Evolutionary conservation across 2,113 vertebrate genomes (phyloP).

Genomic region (Stigmatopora nigra): DNA sequence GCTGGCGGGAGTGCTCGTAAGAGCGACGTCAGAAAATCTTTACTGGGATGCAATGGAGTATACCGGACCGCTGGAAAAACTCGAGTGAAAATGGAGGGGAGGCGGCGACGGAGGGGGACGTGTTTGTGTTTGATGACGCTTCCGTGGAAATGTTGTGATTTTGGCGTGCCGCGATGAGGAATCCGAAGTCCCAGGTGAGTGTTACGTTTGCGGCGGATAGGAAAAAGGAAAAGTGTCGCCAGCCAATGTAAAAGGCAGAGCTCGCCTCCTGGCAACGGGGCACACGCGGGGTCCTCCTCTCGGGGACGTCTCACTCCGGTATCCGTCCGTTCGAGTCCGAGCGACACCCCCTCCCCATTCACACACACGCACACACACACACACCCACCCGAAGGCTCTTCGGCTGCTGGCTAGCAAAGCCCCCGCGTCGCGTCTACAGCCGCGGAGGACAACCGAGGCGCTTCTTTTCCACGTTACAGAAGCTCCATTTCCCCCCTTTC

Average conservation of each 20-base stretch:
- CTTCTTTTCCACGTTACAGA: constrained; percentile 33
- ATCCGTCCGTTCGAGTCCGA: constrained; percentile 55
- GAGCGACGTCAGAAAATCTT: constrained; percentile 61
- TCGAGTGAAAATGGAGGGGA: constrained; percentile 52
- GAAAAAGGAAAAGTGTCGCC: constrained; percentile 41
- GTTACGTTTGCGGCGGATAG: constrained; percentile 16
- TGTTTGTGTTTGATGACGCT: constrained; percentile 63
- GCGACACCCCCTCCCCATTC: constrained; percentile 35
- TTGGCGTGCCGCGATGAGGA: constrained; percentile 32
- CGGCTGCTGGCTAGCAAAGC: constrained; percentile 58
- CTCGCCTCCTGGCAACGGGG: constrained; percentile 69
- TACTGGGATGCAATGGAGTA: constrained; percentile 70
- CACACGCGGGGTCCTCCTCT: constrained; percentile 70
- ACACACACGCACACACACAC: not conserved
- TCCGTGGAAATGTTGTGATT: constrained; percentile 64
- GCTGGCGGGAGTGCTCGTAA: constrained; percentile 6
- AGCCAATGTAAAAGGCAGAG: constrained; percentile 16
- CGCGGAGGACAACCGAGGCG: constrained; percentile 45
- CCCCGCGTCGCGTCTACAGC: constrained; percentile 55
- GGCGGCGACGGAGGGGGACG: constrained; percentile 41
- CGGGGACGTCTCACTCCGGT: constrained; percentile 70
- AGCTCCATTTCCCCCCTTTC: constrained; percentile 24
- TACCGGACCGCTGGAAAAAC: constrained; percentile 62
- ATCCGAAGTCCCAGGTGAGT: constrained; percentile 58
- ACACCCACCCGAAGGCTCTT: constrained; percentile 33